These are phyloP conservation scores for Euwallacea fornicatus DNA, from an alignment of 1,140 invertebrate genomes.

Conservation along the genomic window DNA sequence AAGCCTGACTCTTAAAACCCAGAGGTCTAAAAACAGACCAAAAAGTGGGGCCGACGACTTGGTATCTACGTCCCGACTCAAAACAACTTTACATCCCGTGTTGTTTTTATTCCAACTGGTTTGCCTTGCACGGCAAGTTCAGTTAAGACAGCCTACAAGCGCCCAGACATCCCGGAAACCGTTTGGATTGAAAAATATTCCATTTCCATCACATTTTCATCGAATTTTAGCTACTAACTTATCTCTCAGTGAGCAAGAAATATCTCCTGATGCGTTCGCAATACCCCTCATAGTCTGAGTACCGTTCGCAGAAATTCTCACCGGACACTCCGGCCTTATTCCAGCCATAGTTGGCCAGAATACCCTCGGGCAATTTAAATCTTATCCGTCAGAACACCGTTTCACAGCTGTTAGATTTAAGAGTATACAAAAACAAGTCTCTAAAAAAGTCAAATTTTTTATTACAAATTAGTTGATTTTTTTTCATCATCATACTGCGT, in stretches of 20 bases:
- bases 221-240: neutral
- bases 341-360: neutral
- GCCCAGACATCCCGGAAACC: constrained; percentile 11
- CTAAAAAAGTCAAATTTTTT: constrained; percentile 21
- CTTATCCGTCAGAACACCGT: constrained; percentile 17
- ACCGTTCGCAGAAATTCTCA: too few species aligned
- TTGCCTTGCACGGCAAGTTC: constrained; percentile 25
- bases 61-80: constrained; percentile 23
- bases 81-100: constrained; percentile 28
- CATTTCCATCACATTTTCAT: neutral
- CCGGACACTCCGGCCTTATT: neutral
- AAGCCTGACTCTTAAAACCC: constrained; percentile 1
- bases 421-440: constrained; percentile 13
- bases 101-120: constrained; percentile 30
- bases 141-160: constrained; percentile 13
- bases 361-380: constrained; percentile 9
- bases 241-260: neutral
- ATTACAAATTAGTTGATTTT: constrained; percentile 18
- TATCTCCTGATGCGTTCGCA: neutral
- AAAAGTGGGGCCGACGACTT: constrained; percentile 17
- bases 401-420: constrained; percentile 21
- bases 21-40: constrained; percentile 18
- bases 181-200: constrained; percentile 4
- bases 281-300: too few species aligned
- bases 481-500: neutral